Base-by-base conservation (phyloP, 2,888 invertebrate species). In the Caenorhabditis sp. region DNA sequence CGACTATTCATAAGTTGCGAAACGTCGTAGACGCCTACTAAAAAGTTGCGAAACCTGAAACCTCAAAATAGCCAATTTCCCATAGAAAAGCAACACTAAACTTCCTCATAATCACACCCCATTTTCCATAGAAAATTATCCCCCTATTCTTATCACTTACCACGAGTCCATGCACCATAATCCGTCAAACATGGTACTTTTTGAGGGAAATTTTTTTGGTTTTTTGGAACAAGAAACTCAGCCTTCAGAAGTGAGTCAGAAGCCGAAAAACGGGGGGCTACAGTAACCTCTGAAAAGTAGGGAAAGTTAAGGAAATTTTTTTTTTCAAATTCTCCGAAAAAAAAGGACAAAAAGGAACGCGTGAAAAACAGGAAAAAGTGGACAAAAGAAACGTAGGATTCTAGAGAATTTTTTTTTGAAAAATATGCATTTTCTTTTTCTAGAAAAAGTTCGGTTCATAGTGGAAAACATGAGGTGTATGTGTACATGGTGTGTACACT, bases 161-260 rank as follows among this genome's bases (percentile, higher is more conserved):
- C 55, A 55, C 26, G 55, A 28, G 55, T 55, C 55, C 28, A 55
- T 37, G 37, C 22, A 60, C 60, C 60, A 60, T 11, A 60, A 60
- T 6, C 1, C 40, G 37, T 37, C 37, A 40, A 60, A 22, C 58
- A 58, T 58, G 11, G 8, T 28, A 6, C 5, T 53, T 24, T 53
- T 3, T 55, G 2, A 11, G 13, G 13, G 3, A 47, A 20, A 3
- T 3, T 47, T 20, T 47, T 40, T 13, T 40, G 13, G n/a, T n/a
- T 18, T 47, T 47, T 47, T 2, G n/a, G 1, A 18, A 26, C 13
- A 28, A 26, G 1, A 47, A 40, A 15, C 5, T 15, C 2, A 40
- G 15, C 2, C 15, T 40, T 40, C 13, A 3, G 2, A n/a, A n/a
- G n/a, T 40, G 40, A 32, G 32, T 32, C 4, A 40, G 13, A 11